Conservation (phyloP, 2,888 invertebrate genomes). For the Scelioninae gen. 1 region DNA sequence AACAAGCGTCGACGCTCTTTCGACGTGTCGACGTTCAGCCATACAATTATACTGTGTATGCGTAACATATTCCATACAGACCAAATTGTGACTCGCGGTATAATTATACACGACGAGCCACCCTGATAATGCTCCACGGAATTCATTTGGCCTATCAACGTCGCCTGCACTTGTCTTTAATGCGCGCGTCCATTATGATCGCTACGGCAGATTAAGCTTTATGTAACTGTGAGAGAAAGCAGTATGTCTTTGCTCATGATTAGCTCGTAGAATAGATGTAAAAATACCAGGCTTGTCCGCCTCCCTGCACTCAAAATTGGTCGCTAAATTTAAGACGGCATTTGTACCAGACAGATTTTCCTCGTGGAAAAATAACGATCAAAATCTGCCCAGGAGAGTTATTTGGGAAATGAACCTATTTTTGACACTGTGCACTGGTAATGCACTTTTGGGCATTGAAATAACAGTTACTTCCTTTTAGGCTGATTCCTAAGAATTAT, state of each 20-base stretch:
- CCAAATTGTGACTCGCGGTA: constrained; percentile 69
- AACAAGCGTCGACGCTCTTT: constrained; percentile 69
- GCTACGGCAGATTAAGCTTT: constrained; percentile 59
- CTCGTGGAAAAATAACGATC: constrained; percentile 62
- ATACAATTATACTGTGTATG: constrained; percentile 61
- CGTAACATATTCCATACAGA: constrained; percentile 55
- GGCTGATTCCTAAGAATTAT: too few relatives aligned
- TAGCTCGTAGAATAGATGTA: constrained; percentile 64
- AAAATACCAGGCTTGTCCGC: constrained; percentile 63
- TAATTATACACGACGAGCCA: constrained; percentile 78
- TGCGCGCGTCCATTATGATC: constrained; percentile 60
- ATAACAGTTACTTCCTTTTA: background rate
- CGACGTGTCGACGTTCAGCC: constrained; percentile 65
- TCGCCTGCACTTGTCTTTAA: constrained; percentile 38
- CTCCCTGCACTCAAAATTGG: constrained; percentile 64
- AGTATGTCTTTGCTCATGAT: constrained; percentile 53
- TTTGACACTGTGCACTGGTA: constrained; percentile 3
- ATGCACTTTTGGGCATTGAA: constrained; percentile 6
- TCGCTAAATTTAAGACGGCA: constrained; percentile 67
- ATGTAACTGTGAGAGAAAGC: constrained; percentile 56
- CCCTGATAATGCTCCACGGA: constrained; percentile 69
- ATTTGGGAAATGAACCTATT: constrained; percentile 61
- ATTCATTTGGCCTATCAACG: constrained; percentile 69
- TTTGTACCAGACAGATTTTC: constrained; percentile 64
- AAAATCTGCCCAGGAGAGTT: constrained; percentile 61